Evolutionary conservation across 2,888 invertebrate genomes (phyloP).

Genomic region (Stenichneumon culpator): DNA sequence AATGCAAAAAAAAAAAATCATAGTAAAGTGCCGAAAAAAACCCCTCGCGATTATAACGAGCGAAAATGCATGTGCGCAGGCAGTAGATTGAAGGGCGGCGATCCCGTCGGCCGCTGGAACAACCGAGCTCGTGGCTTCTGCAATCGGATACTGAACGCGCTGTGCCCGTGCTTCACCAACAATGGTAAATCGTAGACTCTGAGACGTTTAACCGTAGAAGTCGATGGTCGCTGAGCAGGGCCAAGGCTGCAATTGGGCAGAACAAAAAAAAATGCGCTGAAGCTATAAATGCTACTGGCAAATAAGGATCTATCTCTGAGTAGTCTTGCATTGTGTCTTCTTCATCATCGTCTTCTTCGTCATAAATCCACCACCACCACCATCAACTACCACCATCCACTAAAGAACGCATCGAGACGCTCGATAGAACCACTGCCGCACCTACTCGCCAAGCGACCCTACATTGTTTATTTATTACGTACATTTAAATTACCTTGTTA

Average conservation of each 20-base stretch:
- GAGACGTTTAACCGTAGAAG: slow-evolving; percentile 57
- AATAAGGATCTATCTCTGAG: slow-evolving; percentile 38
- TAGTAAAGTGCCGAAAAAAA: slow-evolving; percentile 18
- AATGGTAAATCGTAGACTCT: slow-evolving; percentile 84
- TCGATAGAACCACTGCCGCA: slow-evolving; percentile 44
- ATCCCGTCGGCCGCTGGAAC: slow-evolving; percentile 83
- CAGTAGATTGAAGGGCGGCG: slow-evolving; percentile 81
- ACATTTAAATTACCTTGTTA: slow-evolving; percentile 1
- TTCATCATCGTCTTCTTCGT: slow-evolving; percentile 43
- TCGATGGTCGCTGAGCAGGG: slow-evolving; percentile 52
- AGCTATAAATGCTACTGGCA: slow-evolving; percentile 32
- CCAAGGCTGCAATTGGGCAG: slow-evolving; percentile 23
- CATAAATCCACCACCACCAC: slow-evolving; percentile 35
- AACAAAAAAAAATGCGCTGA: slow-evolving; percentile 30
- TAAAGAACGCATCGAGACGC: slow-evolving; percentile 43
- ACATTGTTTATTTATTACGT: slow-evolving; percentile 28
- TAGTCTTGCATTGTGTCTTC: slow-evolving; percentile 62
- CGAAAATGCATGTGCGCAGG: slow-evolving; percentile 79
- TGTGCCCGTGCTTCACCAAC: slow-evolving; percentile 84
- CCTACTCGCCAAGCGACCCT: slow-evolving; percentile 34
- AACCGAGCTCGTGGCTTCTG: slow-evolving; percentile 84
- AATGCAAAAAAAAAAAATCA: slow-evolving; percentile 32
- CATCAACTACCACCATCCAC: slow-evolving; percentile 48
- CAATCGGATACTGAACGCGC: slow-evolving; percentile 83
- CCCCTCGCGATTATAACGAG: slow-evolving; percentile 58